Evolutionary conservation across 2,113 vertebrate species (phyloP).

Genomic region (Aix galericulata): DNA sequence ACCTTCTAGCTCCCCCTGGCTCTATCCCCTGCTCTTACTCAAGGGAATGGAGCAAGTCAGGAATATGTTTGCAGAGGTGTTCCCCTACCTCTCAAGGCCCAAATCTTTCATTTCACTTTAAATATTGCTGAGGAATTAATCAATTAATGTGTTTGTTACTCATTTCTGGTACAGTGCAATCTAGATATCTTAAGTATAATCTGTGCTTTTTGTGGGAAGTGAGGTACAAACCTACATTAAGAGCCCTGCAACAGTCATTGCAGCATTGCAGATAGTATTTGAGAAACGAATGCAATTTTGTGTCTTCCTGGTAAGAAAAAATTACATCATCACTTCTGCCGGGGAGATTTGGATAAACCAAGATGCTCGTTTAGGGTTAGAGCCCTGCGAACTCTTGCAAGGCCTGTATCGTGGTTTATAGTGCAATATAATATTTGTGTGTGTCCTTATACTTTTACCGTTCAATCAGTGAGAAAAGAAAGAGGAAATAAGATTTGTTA

Average conservation of each 20-base stretch:
- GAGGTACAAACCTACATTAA: background rate
- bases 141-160: background rate
- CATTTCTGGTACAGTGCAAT: background rate
- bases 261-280: background rate
- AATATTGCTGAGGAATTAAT: background rate
- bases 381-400: background rate
- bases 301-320: background rate
- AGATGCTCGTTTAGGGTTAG: background rate
- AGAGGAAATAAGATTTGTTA: conserved; percentile 65
- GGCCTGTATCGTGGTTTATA: background rate
- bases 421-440: conserved; percentile 31
- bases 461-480: conserved; percentile 1
- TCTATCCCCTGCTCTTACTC: background rate
- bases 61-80: background rate
- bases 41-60: background rate
- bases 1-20: background rate
- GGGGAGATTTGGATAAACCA: background rate
- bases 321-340: background rate
- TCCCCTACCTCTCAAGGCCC: background rate
- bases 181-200: background rate
- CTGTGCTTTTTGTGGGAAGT: background rate
- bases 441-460: background rate
- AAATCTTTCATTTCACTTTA: background rate
- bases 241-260: background rate
- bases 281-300: background rate